phyloP scores from a whole-genome alignment of 37 sponge, comb jelly and placozoan genomes.

The Oopsacas minuta region DNA sequence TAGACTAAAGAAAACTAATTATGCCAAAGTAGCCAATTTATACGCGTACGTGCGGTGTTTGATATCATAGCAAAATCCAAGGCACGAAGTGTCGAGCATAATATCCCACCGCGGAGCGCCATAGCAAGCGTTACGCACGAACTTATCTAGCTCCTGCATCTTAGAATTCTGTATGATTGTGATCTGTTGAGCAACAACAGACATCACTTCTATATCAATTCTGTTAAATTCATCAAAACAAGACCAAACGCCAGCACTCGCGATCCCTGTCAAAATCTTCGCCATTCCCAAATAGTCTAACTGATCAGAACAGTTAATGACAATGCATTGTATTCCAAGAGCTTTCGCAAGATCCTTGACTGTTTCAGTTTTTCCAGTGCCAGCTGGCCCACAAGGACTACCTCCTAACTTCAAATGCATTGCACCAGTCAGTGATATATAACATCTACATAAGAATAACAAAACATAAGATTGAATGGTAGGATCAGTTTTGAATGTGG shows the following conservation, averaged over 20 bases:
- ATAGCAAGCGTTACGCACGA: conserved; percentile 41
- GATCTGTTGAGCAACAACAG: conserved; percentile 39
- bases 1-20: no score
- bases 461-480: no score
- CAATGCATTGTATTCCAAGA: conserved; percentile 39
- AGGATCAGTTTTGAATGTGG: no score
- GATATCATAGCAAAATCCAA: not conserved
- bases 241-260: conserved; percentile 42
- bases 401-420: conserved; percentile 29
- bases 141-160: conserved; percentile 28
- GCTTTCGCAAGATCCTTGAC: conserved; percentile 43
- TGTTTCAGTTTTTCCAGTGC: conserved; percentile 42
- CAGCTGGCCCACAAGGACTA: conserved; percentile 33
- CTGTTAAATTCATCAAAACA: conserved; percentile 52
- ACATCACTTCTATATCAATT: conserved; percentile 42
- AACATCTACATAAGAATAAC: conserved; percentile 27
- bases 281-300: conserved; percentile 42
- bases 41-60: no score
- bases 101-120: no score
- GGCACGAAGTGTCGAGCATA: not conserved
- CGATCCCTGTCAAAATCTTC: conserved; percentile 41
- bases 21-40: no score
- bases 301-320: conserved; percentile 41
- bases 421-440: conserved; percentile 39
- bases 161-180: not conserved